phyloP scores from a whole-genome alignment of 2,888 invertebrate species.

The Leptogaster cylindrica region DNA sequence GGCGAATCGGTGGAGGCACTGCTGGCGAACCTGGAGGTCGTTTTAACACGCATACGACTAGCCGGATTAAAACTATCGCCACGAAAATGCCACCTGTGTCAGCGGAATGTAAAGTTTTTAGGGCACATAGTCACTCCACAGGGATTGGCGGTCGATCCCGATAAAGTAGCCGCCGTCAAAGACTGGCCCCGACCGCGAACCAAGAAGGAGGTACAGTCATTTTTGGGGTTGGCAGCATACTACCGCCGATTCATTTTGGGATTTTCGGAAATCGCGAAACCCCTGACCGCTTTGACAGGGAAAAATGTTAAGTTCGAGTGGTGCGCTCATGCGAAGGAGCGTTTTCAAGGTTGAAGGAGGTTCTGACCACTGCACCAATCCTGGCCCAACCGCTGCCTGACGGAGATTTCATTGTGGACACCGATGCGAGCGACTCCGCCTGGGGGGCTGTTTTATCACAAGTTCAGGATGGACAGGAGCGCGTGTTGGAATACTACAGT shows the following conservation, averaged over 20 bases:
- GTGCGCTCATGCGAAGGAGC: background rate
- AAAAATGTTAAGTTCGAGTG: background rate
- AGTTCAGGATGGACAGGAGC: background rate
- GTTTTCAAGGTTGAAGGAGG: background rate
- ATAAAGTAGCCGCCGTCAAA: background rate
- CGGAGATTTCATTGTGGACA: background rate
- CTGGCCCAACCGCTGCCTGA: background rate
- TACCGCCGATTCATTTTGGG: background rate
- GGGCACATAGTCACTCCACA: background rate
- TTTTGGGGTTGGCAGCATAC: background rate
- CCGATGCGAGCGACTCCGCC: background rate
- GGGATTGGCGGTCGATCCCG: background rate
- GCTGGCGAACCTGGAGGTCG: background rate
- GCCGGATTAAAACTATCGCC: background rate
- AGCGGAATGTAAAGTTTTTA: background rate
- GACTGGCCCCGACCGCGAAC: background rate
- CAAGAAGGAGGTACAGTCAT: background rate
- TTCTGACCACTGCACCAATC: background rate
- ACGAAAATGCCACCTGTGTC: background rate
- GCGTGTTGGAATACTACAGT: background rate
- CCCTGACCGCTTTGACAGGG: background rate
- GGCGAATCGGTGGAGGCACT: background rate
- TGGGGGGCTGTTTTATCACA: background rate
- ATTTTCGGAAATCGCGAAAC: background rate
- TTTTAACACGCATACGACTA: background rate